Base-by-base conservation (phyloP, 2,113 vertebrate species). In the Serilophus lunatus region DNA sequence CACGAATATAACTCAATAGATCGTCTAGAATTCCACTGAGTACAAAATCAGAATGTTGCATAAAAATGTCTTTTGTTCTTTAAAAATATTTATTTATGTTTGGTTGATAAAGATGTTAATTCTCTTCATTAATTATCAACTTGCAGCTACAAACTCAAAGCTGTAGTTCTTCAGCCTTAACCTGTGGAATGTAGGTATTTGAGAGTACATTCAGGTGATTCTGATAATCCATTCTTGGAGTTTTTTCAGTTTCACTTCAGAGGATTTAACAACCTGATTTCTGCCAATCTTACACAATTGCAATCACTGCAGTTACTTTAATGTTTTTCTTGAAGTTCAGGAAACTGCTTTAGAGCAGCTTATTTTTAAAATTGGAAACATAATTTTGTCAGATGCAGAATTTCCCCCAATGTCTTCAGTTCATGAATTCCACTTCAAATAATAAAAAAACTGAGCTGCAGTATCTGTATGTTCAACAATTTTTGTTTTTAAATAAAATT, bases 271-370 rank as follows among this genome's bases (percentile, higher is more conserved):
- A 87, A 35, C 31, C 12, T 63, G 26, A 54, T 90, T 80, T 82
- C 47, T 82, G 19, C 69, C 36, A 44, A 1, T 45, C 10, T 36
- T 53, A 19, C 12, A 50, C 10, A 76, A 1, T 63, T 72, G 18
- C 3, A 3, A 4, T 63, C 28, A 26, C 7, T 71, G 29, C 7
- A 3, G 6, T 79, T 71, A 49, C 2, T 1, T 6, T 47, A 8
- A 15, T 13, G 7, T 42, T 87, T 57, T 64, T 88, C 42, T 29
- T 61, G 40, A 35, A 78, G 25, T 70, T 89, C 26, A 61, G 57
- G 38, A 70, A 81, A 35, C 25, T 42, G 18, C 47, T 70, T 70
- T 29, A 29, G 31, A 86, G 20, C 49, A 81, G 2, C 36, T 64
- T 53, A 15, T n/a, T 57, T 88, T 57, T 49, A 18, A 63, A 81